Base-by-base conservation (phyloP, 2,888 invertebrate species). In the Ectemnius cavifrons region DNA sequence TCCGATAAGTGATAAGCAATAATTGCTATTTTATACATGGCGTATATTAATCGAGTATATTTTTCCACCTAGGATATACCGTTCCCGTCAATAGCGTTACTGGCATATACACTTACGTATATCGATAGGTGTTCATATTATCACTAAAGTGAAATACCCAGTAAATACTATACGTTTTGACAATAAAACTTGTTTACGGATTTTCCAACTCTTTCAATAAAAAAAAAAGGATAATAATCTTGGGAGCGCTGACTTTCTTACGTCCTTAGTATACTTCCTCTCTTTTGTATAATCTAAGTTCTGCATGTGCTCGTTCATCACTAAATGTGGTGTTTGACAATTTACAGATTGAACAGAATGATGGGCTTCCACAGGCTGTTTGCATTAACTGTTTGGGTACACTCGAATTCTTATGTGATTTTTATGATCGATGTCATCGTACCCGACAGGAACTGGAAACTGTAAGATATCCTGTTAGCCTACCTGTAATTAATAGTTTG, bases 401-500 rank as follows among this genome's bases (percentile, higher is more conserved):
- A 4, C 67, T 89, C 65, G 88, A 89, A 78, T 89, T 87, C 68
- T 61, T 86, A 4, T 85, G 84, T 14, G 89, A 88, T 37, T 89
- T 89, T 80, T 80, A 86, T 37, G 81, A 81, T 0, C 73, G 79
- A 23, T 89, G 88, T 63, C 86, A 88, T 70, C 71, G 64, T 14
- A 85, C 83, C 11, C 88, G 89, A 71, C 71, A 80, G 58, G 63
- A 67, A 63, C 28, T 37, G 14, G 45, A 66, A 37, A 52, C 45
- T 58, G 80, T 75, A 77, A 80, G 77, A 62, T n/a, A 13, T 14
- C 20, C 27, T n/a, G 27, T 11, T 65, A 64, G 23, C 63, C 61
- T 57, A 61, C 14, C 14, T 16, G n/a, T 60, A 67, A 20, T n/a
- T 23, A 45, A 11, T 8, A 20, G 13, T 20, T 27, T 14, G 13